Percentiles rank a stretch among this genome's conserved stretches.
phyloP scores from a whole-genome alignment of 2,888 invertebrate species.

The Sesia bembeciformis region DNA sequence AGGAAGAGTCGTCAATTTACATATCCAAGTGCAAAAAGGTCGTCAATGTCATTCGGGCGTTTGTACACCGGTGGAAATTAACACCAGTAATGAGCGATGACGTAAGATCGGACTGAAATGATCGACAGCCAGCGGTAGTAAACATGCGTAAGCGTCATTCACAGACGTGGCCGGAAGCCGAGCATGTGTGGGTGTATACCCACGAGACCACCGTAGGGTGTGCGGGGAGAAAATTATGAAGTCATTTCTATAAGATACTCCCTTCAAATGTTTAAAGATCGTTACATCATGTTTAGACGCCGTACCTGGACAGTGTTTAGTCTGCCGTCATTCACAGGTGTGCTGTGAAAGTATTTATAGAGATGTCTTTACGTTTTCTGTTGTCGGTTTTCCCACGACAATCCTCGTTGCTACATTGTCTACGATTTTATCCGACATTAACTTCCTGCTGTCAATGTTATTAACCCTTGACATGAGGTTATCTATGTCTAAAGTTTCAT shows the following conservation, averaged over 20 bases:
- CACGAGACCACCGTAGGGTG: conserved; percentile 15
- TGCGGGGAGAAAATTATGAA: conserved; percentile 45
- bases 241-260: conserved; percentile 45
- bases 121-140: conserved; percentile 60
- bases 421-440: background rate
- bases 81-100: conserved; percentile 27
- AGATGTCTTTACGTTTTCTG: background rate
- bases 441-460: background rate
- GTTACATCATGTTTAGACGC: conserved; percentile 7
- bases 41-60: background rate
- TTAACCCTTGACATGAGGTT: too few species aligned
- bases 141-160: conserved; percentile 66
- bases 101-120: conserved; percentile 46
- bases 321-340: background rate
- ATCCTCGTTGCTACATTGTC: background rate
- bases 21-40: background rate
- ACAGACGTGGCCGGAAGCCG: conserved; percentile 49
- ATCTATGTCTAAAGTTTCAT: too few species aligned
- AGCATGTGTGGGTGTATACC: conserved; percentile 25
- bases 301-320: background rate
- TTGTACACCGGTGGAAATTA: background rate
- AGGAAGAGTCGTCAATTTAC: too few species aligned
- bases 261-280: conserved; percentile 16
- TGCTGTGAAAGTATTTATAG: background rate
- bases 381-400: background rate